Percentiles rank a stretch among this genome's conserved stretches.
phyloP scores from a whole-genome alignment of 2,797 vertebrate species.

The Cichlasoma orientale region DNA sequence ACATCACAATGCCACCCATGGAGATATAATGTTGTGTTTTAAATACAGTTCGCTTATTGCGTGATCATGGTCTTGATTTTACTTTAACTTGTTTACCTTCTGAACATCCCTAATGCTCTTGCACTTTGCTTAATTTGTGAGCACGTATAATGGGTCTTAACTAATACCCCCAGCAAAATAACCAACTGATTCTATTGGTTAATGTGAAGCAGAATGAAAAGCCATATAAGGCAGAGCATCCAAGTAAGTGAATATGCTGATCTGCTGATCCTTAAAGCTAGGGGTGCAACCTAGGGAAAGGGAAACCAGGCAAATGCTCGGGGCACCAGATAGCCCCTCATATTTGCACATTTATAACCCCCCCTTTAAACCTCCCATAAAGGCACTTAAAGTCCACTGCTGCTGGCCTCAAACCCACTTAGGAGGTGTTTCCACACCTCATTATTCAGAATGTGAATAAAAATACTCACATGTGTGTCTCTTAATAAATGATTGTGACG shows the following conservation, averaged over 20 bases:
- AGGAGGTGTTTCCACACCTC: background rate
- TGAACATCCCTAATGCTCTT: background rate
- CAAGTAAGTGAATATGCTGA: background rate
- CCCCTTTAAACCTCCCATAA: background rate
- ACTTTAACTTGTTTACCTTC: background rate
- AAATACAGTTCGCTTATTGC: background rate
- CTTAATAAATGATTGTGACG: background rate
- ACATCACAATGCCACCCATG: accelerated
- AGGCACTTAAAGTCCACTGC: background rate
- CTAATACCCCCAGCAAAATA: accelerated
- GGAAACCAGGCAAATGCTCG: background rate
- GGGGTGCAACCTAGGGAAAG: background rate
- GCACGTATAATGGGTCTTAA: background rate
- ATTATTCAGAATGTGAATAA: background rate
- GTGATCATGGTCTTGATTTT: background rate
- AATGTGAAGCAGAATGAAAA: background rate
- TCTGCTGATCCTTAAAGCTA: background rate
- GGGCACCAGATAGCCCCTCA: background rate
- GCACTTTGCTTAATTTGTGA: too few relatives aligned
- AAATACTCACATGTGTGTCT: background rate
- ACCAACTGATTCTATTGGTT: background rate
- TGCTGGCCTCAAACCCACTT: background rate
- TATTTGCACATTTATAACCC: background rate
- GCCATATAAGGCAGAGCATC: background rate
- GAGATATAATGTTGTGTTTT: background rate